phyloP scores from a whole-genome alignment of 2,888 invertebrate genomes.

The Eupithecia insigniata region DNA sequence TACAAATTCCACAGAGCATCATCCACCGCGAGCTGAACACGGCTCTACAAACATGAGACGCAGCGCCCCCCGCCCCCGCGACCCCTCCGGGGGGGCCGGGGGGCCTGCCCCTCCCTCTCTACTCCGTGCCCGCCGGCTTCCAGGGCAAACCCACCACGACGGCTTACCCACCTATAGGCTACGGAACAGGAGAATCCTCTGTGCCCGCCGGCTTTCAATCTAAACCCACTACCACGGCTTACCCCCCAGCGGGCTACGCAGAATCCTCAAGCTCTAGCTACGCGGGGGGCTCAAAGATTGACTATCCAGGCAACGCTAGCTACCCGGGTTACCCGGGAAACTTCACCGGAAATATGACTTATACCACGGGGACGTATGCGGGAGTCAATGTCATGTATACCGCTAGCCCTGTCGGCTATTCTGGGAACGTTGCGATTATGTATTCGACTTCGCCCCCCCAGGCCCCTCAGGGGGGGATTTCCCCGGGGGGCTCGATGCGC shows the following conservation, averaged over 20 bases:
- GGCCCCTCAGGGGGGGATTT: constrained; percentile 22
- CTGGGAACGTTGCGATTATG: constrained; percentile 36
- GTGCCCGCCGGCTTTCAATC: neutral
- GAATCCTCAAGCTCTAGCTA: constrained; percentile 1
- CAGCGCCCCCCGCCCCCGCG: constrained; percentile 61
- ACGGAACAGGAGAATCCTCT: neutral
- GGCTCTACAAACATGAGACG: constrained; percentile 90
- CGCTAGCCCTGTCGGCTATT: constrained; percentile 33
- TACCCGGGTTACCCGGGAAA: constrained; percentile 11
- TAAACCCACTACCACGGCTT: neutral
- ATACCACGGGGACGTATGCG: constrained; percentile 35
- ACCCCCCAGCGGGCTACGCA: neutral
- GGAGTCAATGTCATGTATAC: constrained; percentile 39
- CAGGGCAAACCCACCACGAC: constrained; percentile 21
- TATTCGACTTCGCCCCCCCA: constrained; percentile 23
- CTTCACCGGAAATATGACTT: constrained; percentile 23
- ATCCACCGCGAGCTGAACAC: constrained; percentile 93
- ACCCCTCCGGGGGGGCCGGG: constrained; percentile 39
- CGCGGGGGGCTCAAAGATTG: constrained; percentile 13
- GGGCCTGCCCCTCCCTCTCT: constrained; percentile 22
- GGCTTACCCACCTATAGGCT: neutral
- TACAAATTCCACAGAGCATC: constrained; percentile 69
- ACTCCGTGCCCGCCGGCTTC: constrained; percentile 32
- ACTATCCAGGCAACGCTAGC: constrained; percentile 9
- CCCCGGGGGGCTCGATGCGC: constrained; percentile 32